These are phyloP conservation scores for Pterocles orientalis DNA, from an alignment of 2,113 vertebrate species.

Conservation along the genomic window DNA sequence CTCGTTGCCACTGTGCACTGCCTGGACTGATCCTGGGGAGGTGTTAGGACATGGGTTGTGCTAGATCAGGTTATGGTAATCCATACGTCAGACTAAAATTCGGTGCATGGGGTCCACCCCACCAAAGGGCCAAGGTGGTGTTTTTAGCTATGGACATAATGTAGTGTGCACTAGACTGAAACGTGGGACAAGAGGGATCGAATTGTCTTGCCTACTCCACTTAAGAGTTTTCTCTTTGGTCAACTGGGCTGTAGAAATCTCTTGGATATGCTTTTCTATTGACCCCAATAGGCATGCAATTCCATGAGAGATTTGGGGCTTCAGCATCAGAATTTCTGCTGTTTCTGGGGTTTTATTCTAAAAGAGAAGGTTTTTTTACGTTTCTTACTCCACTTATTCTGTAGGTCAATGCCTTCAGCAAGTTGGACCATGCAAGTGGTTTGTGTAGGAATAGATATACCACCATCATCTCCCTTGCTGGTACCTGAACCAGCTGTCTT, in stretches of 20 bases:
- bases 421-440: rapidly evolving
- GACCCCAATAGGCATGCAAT: rapidly evolving
- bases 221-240: background rate
- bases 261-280: background rate
- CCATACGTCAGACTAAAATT: background rate
- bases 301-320: background rate
- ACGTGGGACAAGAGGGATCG: background rate
- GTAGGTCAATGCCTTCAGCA: background rate
- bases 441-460: background rate
- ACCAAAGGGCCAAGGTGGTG: background rate
- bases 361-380: background rate
- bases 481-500: background rate
- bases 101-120: rapidly evolving
- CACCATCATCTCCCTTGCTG: background rate
- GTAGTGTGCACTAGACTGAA: background rate
- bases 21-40: background rate
- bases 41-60: background rate
- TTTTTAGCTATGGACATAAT: background rate
- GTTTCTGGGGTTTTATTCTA: background rate
- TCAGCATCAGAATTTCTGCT: background rate
- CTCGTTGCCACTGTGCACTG: background rate
- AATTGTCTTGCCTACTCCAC: background rate
- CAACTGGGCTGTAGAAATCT: background rate
- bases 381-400: background rate
- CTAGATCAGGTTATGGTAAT: background rate